Conservation (phyloP, 2,888 invertebrate species). For the Hypena proboscidalis region DNA sequence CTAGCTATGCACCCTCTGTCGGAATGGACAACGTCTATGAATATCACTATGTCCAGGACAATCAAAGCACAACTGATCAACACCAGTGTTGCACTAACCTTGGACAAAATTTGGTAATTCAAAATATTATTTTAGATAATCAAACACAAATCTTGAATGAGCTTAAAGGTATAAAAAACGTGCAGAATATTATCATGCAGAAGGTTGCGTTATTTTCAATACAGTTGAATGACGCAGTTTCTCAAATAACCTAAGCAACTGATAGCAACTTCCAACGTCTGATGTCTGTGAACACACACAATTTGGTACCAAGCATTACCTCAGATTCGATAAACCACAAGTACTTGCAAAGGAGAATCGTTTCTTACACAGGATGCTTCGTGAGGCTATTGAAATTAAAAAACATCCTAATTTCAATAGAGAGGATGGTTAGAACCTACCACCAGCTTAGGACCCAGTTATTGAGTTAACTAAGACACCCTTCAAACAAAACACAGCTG, state of each 20-base stretch:
- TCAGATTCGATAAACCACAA: too few species aligned
- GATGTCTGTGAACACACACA: too few species aligned
- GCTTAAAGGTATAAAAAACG: slow-evolving; percentile 9
- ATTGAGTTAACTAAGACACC: too few species aligned
- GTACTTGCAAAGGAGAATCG: too few species aligned
- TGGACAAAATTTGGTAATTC: slow-evolving; percentile 10
- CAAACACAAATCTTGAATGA: slow-evolving; percentile 11
- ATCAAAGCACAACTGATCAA: slow-evolving; percentile 9
- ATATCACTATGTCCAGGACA: slow-evolving; percentile 6
- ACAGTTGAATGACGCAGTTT: slow-evolving; percentile 9
- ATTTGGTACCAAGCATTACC: too few species aligned
- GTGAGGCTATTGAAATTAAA: too few species aligned
- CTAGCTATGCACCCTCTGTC: slow-evolving; percentile 7
- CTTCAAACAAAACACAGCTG: too few species aligned
- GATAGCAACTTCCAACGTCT: slow-evolving; percentile 1
- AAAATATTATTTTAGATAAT: slow-evolving; percentile 7
- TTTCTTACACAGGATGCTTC: too few species aligned
- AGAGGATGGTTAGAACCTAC: too few species aligned
- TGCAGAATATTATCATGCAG: slow-evolving; percentile 8
- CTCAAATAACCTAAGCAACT: slow-evolving; percentile 6
- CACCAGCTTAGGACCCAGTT: too few species aligned
- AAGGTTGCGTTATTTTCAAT: slow-evolving; percentile 11
- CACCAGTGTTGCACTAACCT: slow-evolving; percentile 8
- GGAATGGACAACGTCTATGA: slow-evolving; percentile 8
- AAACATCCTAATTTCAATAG: too few species aligned